These are phyloP conservation scores for Chlamydotis undulata DNA, from an alignment of 2,113 vertebrate species.

Conservation along the genomic window DNA sequence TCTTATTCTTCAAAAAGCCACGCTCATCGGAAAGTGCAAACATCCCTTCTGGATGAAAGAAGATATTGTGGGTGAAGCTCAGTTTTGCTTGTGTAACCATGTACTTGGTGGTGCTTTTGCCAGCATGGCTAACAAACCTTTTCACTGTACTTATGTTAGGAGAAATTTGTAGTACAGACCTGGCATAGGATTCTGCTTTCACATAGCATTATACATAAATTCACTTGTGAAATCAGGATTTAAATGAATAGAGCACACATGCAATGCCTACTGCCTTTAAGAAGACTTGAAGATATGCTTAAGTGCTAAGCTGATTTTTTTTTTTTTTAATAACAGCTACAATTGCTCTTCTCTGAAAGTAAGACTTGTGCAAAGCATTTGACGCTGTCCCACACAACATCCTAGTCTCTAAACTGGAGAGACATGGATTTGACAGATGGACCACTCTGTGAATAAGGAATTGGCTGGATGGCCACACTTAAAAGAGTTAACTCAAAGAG, in stretches of 20 bases:
- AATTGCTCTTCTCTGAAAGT: neutral
- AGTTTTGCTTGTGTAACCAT: neutral
- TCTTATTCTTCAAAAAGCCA: neutral
- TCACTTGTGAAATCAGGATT: neutral
- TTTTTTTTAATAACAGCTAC: neutral
- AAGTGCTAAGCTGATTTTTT: neutral
- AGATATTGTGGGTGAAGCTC: fast-evolving
- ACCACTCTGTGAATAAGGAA: too few species aligned
- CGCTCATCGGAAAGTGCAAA: too few species aligned
- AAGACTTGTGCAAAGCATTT: too few species aligned
- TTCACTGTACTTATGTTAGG: neutral
- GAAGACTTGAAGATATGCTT: neutral
- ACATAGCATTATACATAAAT: neutral
- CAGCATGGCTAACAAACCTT: neutral
- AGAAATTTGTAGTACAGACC: neutral
- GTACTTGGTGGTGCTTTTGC: neutral
- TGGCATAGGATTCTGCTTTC: neutral
- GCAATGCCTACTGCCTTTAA: neutral
- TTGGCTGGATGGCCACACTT: too few species aligned
- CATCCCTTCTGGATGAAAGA: neutral
- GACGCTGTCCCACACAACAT: too few species aligned
- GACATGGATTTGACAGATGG: too few species aligned
- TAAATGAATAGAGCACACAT: neutral
- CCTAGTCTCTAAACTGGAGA: too few species aligned
- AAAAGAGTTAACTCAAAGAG: too few species aligned